A percentile compares a stretch with the other conserved stretches of the same genome.
These are phyloP conservation scores for Colletes latitarsis DNA, from an alignment of 1,140 invertebrate genomes.

Conservation along the genomic window DNA sequence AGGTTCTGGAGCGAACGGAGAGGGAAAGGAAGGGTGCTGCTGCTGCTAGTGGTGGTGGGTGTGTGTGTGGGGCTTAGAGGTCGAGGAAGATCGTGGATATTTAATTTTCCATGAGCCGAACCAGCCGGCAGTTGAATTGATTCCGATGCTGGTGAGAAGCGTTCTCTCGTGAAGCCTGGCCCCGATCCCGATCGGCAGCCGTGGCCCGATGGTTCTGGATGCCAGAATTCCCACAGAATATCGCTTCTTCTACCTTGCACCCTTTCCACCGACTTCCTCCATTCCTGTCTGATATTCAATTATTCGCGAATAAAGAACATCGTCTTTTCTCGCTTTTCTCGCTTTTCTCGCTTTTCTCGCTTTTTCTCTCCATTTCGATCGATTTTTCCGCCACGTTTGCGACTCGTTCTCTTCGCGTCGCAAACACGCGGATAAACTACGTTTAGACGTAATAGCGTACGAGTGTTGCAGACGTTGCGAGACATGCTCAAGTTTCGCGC, in stretches of 20 bases:
- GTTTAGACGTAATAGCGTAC: no score
- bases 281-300: slow-evolving; percentile 50
- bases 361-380: neutral
- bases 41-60: no score
- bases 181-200: slow-evolving; percentile 5
- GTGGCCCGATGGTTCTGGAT: slow-evolving; percentile 15
- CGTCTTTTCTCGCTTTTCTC: neutral
- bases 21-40: no score
- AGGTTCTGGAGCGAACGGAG: neutral
- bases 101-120: slow-evolving; percentile 53
- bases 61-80: neutral
- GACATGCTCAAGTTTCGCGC: no score
- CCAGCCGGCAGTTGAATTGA: slow-evolving; percentile 39
- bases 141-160: slow-evolving; percentile 18
- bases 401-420: no score
- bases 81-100: slow-evolving; percentile 17
- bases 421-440: no score
- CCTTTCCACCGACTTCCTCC: neutral
- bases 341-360: no score
- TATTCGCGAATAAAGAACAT: slow-evolving; percentile 36
- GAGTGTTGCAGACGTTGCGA: no score
- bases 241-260: neutral
- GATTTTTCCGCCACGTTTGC: neutral
- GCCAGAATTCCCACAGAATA: slow-evolving; percentile 45
- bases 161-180: slow-evolving; percentile 5